These are phyloP conservation scores for Verasper variegatus DNA, from an alignment of 2,113 vertebrate genomes.

Conservation along the genomic window DNA sequence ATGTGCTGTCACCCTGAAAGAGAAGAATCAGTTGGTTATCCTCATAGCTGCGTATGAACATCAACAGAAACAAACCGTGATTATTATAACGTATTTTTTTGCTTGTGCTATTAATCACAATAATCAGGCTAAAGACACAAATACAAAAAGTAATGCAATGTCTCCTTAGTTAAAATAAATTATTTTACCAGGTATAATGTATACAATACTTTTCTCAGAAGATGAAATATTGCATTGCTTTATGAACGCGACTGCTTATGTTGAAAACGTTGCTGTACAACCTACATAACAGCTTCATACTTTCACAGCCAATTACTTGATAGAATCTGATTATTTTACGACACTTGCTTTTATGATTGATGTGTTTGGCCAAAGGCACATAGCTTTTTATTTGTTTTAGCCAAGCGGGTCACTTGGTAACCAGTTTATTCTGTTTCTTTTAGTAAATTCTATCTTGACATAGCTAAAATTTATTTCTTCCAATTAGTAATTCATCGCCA, in stretches of 20 bases:
- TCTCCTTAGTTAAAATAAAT: too few relatives aligned
- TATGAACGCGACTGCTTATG: not conserved
- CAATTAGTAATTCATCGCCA: not conserved
- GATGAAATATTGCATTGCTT: not conserved
- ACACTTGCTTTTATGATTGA: not conserved
- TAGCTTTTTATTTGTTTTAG: not conserved
- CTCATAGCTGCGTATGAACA: not conserved
- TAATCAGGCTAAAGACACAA: constrained; percentile 3
- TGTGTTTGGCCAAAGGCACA: not conserved
- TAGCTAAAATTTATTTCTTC: not conserved
- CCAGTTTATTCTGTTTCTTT: not conserved
- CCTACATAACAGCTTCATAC: not conserved
- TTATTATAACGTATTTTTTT: too few relatives aligned
- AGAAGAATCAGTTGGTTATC: constrained; percentile 6
- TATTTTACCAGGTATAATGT: too few relatives aligned
- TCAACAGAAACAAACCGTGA: not conserved
- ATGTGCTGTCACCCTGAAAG: constrained; percentile 64
- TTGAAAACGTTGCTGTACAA: not conserved
- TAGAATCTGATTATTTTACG: too few relatives aligned
- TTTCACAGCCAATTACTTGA: too few relatives aligned
- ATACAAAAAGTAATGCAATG: too few relatives aligned
- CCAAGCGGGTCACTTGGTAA: too few relatives aligned
- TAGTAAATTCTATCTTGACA: not conserved
- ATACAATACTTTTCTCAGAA: not conserved
- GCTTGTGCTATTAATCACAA: too few relatives aligned